A percentile compares a stretch with the other conserved stretches of the same genome.
These are phyloP conservation scores for Scaptodrosophila latifasciaeformis DNA, from an alignment of 2,888 invertebrate species.

Conservation along the genomic window DNA sequence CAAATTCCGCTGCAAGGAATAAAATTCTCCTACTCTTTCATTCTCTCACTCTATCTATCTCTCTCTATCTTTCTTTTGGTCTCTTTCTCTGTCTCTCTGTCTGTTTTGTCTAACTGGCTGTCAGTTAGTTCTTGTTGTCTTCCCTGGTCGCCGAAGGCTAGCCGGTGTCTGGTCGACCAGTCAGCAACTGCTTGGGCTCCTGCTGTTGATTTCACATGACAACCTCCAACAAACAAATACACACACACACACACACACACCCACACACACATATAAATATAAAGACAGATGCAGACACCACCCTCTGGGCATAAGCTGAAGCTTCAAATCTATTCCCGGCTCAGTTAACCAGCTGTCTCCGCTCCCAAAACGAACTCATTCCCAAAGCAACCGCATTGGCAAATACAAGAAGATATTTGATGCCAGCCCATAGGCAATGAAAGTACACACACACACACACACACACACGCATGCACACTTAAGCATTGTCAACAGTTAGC, in stretches of 20 bases:
- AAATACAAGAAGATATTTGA: constrained; percentile 40
- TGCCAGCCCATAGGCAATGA: constrained; percentile 47
- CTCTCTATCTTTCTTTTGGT: no score
- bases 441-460: no score
- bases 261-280: no score
- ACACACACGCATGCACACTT: no score
- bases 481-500: neutral
- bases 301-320: no score
- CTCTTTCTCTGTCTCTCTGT: neutral
- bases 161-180: neutral
- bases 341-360: no score
- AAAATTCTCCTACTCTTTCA: no score
- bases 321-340: neutral
- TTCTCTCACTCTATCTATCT: no score
- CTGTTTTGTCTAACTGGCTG: neutral
- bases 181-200: constrained; percentile 1
- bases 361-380: neutral
- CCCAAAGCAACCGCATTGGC: constrained; percentile 17
- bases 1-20: constrained; percentile 31
- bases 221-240: constrained; percentile 12
- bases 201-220: constrained; percentile 56
- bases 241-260: no score
- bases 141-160: neutral
- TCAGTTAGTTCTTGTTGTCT: no score
- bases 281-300: constrained; percentile 3